Evolutionary conservation across 1,140 invertebrate species (phyloP).

Genomic region (Drosophila lowei): DNA sequence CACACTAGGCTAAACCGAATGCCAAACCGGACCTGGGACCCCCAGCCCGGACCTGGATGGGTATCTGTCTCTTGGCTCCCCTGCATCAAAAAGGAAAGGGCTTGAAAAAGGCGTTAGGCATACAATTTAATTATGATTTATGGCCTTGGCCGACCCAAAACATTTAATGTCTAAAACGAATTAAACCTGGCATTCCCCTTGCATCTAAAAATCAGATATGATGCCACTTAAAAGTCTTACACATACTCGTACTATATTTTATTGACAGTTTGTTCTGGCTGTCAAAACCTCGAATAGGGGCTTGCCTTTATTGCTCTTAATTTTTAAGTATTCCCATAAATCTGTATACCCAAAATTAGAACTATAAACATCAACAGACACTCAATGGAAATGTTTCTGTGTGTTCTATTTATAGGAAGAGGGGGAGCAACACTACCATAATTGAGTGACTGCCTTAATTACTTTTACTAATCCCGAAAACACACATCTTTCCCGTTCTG

Average conservation of each 20-base stretch:
- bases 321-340: slow-evolving; percentile 45
- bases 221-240: slow-evolving; percentile 9
- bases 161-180: slow-evolving; percentile 7
- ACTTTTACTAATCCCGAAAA: slow-evolving; percentile 6
- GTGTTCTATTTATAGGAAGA: slow-evolving; percentile 27
- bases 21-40: slow-evolving; percentile 2
- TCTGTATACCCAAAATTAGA: slow-evolving; percentile 6
- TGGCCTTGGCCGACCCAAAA: slow-evolving; percentile 37
- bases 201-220: too few species aligned
- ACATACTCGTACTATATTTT: slow-evolving; percentile 16
- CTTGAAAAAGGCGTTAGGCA: slow-evolving; percentile 18
- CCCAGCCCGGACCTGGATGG: not conserved
- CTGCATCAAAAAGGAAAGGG: not conserved
- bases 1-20: slow-evolving; percentile 62
- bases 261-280: slow-evolving; percentile 47
- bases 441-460: slow-evolving; percentile 27
- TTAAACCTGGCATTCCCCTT: too few species aligned
- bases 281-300: slow-evolving; percentile 38
- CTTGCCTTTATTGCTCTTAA: slow-evolving; percentile 36
- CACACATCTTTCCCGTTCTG: not conserved
- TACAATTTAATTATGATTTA: slow-evolving; percentile 74
- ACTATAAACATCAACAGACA: slow-evolving; percentile 25
- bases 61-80: too few species aligned
- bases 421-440: not conserved
- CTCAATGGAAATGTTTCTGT: not conserved